These are phyloP conservation scores for Brachylomia viminalis DNA, from an alignment of 2,888 invertebrate genomes.

Conservation along the genomic window DNA sequence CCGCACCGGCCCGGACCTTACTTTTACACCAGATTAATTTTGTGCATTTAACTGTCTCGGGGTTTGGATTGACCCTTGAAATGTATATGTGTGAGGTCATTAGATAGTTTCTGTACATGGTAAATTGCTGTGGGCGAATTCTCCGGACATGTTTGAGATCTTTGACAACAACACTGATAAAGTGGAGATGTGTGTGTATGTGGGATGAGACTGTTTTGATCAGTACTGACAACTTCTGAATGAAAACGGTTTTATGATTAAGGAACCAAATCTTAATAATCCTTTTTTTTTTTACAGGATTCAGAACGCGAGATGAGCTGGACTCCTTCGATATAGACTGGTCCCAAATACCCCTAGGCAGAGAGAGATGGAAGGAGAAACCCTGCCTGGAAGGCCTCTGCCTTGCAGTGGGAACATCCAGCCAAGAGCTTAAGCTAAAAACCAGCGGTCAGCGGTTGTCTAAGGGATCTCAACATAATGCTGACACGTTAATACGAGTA, in stretches of 20 bases:
- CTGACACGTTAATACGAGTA: too few relatives aligned
- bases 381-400: not conserved
- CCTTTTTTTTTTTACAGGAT: not conserved
- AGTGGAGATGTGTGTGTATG: not conserved
- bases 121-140: not conserved
- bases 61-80: conserved; percentile 32
- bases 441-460: not conserved
- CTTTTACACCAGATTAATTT: conserved; percentile 58
- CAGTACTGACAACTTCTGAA: too few relatives aligned
- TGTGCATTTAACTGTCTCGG: conserved; percentile 37
- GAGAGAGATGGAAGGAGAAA: too few relatives aligned
- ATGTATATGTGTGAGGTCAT: conserved; percentile 24
- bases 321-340: not conserved
- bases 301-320: not conserved
- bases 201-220: not conserved
- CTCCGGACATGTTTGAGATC: not conserved
- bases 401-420: not conserved
- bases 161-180: not conserved
- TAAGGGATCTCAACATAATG: not conserved
- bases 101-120: conserved; percentile 24
- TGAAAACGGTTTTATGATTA: too few relatives aligned
- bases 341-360: not conserved
- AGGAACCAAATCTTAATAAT: not conserved
- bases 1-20: conserved; percentile 60
- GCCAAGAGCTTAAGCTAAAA: not conserved